Conservation (phyloP, 2,797 vertebrate species). For the Cossypha dichroa region DNA sequence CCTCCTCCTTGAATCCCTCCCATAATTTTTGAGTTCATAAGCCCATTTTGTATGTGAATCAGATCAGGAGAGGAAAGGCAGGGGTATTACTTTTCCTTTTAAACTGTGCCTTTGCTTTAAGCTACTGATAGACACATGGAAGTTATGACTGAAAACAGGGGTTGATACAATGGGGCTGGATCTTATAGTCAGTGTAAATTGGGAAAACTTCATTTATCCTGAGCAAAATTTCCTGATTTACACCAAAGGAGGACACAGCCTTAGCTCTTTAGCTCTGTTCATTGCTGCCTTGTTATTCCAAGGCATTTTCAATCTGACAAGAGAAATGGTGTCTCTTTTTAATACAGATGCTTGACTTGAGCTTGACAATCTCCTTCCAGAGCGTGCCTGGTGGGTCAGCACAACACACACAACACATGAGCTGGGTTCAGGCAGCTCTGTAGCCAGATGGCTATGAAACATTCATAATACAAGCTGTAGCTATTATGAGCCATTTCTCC, state of each 20-base stretch:
- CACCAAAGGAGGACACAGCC: background rate
- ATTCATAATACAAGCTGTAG: conserved; percentile 63
- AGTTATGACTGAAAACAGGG: conserved; percentile 8
- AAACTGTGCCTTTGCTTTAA: conserved; percentile 61
- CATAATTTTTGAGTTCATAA: conserved; percentile 72
- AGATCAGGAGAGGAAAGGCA: conserved; percentile 68
- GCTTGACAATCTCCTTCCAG: background rate
- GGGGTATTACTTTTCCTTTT: conserved; percentile 56
- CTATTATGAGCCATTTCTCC: conserved; percentile 70
- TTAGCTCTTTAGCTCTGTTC: background rate
- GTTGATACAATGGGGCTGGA: background rate
- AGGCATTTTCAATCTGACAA: conserved; percentile 5
- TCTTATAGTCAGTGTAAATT: background rate
- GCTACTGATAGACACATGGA: conserved; percentile 32
- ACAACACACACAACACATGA: background rate
- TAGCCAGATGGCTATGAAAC: conserved; percentile 64
- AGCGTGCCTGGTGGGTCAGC: background rate
- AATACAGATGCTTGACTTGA: background rate
- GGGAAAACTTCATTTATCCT: background rate
- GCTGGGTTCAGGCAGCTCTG: conserved; percentile 14
- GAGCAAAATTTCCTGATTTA: background rate
- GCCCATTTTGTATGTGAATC: conserved; percentile 74
- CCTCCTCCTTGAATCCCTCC: conserved; percentile 59
- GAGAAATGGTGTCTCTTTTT: background rate
- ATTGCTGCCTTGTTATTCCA: conserved; percentile 16